Base-by-base conservation (phyloP, 2,888 invertebrate species). In the Spilosoma lubricipeda region DNA sequence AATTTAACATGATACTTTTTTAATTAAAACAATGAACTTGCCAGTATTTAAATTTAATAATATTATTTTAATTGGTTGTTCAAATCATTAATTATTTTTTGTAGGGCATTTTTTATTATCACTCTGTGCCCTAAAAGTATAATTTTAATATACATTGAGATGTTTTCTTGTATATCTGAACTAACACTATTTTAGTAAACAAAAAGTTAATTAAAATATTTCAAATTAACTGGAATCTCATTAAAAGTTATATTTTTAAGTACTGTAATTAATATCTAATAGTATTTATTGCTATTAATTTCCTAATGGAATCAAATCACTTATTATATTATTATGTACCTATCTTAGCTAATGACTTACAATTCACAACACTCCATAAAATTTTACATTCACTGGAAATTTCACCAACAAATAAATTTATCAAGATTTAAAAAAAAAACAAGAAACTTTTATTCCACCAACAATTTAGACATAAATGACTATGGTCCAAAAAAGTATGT, bases 341-440 rank as follows among this genome's bases (percentile, higher is more conserved):
- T 78, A 67, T 72, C 81, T 78, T 83, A 83, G 70, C 59, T 8
- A 84, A 83, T 83, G 84, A 83, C 83, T 83, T 80, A 77, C 74
- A 80, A 78, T 83, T 77, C 70, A 76, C 76, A 82, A 77, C 78
- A 82, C 52, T 48, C 23, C 77, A 76, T 80, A 69, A 63, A 75
- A 73, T 73, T 78, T 79, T 77, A 13, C 23, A 73, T 15, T 45
- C 48, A 23, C 2, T 39, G 59, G 45, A 67, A 67, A 67, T 68
- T 72, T 42, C 72, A 72, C 56, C 45, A 68, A 39, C 27, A 67
- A 52, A 70, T 20, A 52, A 67, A 36, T 5, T 39, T 52, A 42
- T 66, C 9, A 42, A 56, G 18, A 23, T 9, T 42, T 52, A 5
- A 74, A 33, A 45, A 63, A 42, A 66, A 68, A 52, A 42, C 8